Evolutionary conservation across 2,797 vertebrate genomes (phyloP).

Genomic region (Myiotriccus ornatus): DNA sequence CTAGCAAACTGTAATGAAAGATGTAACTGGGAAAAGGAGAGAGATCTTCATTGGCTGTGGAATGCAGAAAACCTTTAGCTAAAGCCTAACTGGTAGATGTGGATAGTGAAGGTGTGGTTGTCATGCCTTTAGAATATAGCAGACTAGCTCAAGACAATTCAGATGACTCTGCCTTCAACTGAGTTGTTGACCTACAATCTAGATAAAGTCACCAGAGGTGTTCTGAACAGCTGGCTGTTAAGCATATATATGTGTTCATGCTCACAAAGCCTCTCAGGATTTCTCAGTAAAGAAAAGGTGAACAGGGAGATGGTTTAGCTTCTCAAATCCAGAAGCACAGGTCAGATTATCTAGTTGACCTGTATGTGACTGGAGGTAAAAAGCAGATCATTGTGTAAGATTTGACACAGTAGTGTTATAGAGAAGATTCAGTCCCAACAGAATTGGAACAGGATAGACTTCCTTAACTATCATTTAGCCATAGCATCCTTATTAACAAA

Average conservation of each 20-base stretch:
- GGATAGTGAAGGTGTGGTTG: not conserved
- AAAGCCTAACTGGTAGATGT: not conserved
- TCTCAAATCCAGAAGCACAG: not conserved
- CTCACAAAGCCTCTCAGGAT: not conserved
- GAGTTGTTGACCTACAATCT: not conserved
- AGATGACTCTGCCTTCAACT: not conserved
- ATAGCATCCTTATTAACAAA: not conserved
- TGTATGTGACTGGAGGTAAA: not conserved
- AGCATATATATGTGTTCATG: not conserved
- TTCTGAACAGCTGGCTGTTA: not conserved
- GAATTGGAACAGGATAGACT: not conserved
- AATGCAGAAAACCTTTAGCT: not conserved
- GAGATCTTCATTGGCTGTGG: not conserved
- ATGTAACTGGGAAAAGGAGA: not conserved
- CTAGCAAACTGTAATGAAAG: not conserved
- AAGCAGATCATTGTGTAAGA: not conserved
- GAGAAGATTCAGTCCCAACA: not conserved
- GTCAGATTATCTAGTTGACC: not conserved
- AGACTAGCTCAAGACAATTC: not conserved
- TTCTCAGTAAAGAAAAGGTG: not conserved
- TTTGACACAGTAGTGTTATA: not conserved
- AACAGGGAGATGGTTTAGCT: not conserved
- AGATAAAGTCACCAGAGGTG: not conserved
- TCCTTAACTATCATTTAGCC: not conserved
- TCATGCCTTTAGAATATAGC: not conserved